Evolutionary conservation across 1,140 invertebrate genomes (phyloP).

Genomic region (Habropoda laboriosa): DNA sequence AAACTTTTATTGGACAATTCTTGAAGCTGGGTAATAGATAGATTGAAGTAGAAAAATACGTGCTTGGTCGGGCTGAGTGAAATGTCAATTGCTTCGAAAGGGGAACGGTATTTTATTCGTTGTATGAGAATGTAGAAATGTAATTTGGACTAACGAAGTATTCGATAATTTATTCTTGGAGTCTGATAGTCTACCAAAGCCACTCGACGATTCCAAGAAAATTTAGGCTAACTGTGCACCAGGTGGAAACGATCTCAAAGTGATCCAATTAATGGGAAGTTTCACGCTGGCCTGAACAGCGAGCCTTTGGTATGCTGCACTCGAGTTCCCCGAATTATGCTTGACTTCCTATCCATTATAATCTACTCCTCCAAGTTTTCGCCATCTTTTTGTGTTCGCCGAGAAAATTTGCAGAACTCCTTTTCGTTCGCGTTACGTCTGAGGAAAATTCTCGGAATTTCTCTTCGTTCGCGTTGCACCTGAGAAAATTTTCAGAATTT

Average conservation of each 20-base stretch:
- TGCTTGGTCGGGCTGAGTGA: background rate
- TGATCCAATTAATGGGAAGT: constrained; percentile 27
- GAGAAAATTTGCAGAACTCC: too few relatives aligned
- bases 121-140: too few relatives aligned
- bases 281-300: background rate
- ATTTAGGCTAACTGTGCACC: constrained; percentile 1
- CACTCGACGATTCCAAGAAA: background rate
- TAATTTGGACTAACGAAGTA: too few relatives aligned
- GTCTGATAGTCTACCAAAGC: background rate
- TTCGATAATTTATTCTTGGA: background rate
- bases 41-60: background rate
- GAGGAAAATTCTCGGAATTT: too few relatives aligned
- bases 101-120: too few relatives aligned
- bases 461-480: too few relatives aligned
- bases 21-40: too few relatives aligned
- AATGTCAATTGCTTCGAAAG: background rate
- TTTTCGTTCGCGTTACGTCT: too few relatives aligned
- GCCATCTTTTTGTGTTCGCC: too few relatives aligned
- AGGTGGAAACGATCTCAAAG: constrained; percentile 21
- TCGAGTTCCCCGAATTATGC: background rate
- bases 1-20: too few relatives aligned
- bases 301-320: background rate
- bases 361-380: background rate
- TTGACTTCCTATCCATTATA: background rate
- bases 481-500: too few relatives aligned